These are phyloP conservation scores for Galerucella nymphaeae DNA, from an alignment of 2,888 invertebrate genomes.

Conservation along the genomic window DNA sequence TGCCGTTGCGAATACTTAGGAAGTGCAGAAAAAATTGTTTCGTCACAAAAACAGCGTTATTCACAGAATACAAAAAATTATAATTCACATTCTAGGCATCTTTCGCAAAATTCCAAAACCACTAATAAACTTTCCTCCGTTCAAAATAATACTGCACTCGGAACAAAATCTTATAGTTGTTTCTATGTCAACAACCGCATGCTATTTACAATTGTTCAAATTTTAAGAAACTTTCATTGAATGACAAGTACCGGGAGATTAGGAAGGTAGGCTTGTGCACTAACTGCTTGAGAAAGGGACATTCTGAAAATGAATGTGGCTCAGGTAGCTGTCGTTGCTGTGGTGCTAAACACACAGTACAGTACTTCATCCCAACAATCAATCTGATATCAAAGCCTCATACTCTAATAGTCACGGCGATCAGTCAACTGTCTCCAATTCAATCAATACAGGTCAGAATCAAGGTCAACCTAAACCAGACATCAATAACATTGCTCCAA, in stretches of 20 bases:
- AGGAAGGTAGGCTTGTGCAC: neutral
- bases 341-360: neutral
- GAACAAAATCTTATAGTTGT: neutral
- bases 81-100: neutral
- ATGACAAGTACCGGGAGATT: neutral
- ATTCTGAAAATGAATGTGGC: neutral
- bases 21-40: constrained; percentile 10
- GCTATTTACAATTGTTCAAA: neutral
- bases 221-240: neutral
- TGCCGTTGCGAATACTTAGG: constrained; percentile 10
- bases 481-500: neutral
- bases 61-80: neutral
- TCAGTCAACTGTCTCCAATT: neutral
- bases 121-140: neutral
- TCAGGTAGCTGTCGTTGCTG: neutral
- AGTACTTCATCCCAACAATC: neutral
- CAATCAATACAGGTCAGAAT: no score
- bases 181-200: neutral
- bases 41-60: neutral
- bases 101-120: constrained; percentile 11
- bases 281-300: neutral
- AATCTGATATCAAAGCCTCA: neutral
- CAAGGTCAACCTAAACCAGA: neutral
- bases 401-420: neutral
- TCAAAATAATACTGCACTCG: neutral